These are phyloP conservation scores for Colistium nudipinnis DNA, from an alignment of 2,113 vertebrate species.

Conservation along the genomic window DNA sequence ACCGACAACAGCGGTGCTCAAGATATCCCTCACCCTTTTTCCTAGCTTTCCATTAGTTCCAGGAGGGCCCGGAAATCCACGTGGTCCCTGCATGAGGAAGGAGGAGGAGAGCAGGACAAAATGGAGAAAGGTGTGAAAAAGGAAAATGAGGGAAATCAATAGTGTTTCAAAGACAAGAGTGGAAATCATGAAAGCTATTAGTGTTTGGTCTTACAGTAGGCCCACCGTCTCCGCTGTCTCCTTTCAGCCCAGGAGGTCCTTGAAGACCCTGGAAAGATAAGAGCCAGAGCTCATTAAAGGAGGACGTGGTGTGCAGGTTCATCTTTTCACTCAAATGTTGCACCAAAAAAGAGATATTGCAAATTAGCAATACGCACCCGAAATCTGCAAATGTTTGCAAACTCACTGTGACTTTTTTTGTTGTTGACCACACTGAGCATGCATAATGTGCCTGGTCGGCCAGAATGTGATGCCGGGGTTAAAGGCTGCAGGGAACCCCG, in stretches of 20 bases:
- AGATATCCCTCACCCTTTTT: constrained; percentile 85
- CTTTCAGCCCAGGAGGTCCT: constrained; percentile 78
- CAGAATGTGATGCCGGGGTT: constrained; percentile 19
- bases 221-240: constrained; percentile 72
- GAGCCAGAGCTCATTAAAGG: not conserved
- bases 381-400: constrained; percentile 13
- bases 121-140: constrained; percentile 34
- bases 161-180: constrained; percentile 1
- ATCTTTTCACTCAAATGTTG: constrained; percentile 10
- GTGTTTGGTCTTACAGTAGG: constrained; percentile 57
- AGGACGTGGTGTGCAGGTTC: not conserved
- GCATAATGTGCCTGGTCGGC: constrained; percentile 26
- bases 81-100: constrained; percentile 81
- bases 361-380: not conserved
- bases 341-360: not conserved
- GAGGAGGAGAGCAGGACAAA: constrained; percentile 2
- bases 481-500: constrained; percentile 17
- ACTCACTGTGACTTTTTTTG: not conserved
- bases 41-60: constrained; percentile 85
- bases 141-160: constrained; percentile 28
- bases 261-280: constrained; percentile 71
- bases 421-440: not conserved
- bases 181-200: constrained; percentile 5
- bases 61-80: constrained; percentile 82
- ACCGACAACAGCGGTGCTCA: constrained; percentile 15